Conservation (phyloP, 1,140 invertebrate species). For the Solenopsis invicta region DNA sequence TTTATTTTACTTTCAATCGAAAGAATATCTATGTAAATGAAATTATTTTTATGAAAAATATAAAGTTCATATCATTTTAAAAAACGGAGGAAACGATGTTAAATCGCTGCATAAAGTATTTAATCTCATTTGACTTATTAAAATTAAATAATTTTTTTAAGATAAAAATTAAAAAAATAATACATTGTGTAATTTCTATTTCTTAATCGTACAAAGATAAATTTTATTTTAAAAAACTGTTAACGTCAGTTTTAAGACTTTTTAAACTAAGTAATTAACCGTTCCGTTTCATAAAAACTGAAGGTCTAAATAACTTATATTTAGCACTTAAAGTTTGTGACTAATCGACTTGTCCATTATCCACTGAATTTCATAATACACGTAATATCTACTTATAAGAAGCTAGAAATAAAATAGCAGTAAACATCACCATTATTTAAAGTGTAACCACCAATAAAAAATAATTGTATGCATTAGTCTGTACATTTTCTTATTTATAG, state of each 20-base stretch:
- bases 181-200: not conserved
- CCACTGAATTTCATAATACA: not conserved
- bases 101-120: not conserved
- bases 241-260: not conserved
- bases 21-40: not conserved
- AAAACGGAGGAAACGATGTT: not conserved
- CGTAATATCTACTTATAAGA: not conserved
- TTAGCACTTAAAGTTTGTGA: not conserved
- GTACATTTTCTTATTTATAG: not conserved
- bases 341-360: not conserved
- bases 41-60: conserved; percentile 2
- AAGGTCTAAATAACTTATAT: not conserved
- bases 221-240: not conserved
- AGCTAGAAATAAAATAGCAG: not conserved
- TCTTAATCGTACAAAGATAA: not conserved
- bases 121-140: not conserved
- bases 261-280: not conserved
- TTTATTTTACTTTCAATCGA: not conserved
- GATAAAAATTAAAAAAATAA: not conserved
- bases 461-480: not conserved
- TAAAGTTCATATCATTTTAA: not conserved
- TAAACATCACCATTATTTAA: not conserved
- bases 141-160: not conserved
- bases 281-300: not conserved
- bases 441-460: not conserved